Evolutionary conservation across 1,140 invertebrate species (phyloP).

Genomic region (Papilio aristodemus): DNA sequence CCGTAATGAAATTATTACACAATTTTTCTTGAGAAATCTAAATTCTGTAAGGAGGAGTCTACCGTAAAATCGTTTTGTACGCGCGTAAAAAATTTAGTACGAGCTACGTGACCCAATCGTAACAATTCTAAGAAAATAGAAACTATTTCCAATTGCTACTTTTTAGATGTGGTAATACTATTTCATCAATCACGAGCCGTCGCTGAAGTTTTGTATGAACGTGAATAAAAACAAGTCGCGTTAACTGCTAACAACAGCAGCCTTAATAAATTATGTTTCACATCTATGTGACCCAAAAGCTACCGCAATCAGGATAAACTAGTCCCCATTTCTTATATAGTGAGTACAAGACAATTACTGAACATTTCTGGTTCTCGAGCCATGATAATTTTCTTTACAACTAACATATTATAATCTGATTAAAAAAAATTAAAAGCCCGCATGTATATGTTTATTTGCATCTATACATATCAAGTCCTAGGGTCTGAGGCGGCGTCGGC

Average conservation of each 20-base stretch:
- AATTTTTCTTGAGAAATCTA: neutral
- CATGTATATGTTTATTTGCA: neutral
- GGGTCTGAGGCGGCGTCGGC: neutral
- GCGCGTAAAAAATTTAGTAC: neutral
- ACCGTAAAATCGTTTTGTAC: neutral
- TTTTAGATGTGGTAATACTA: neutral
- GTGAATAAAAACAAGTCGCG: too few species aligned
- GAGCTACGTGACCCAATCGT: neutral
- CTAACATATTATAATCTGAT: too few species aligned
- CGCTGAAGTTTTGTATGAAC: neutral
- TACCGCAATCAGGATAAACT: too few species aligned
- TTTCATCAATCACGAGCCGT: neutral
- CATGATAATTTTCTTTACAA: too few species aligned
- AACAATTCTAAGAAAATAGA: neutral
- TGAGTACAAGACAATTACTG: too few species aligned
- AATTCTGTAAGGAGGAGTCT: neutral
- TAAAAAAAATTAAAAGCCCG: too few species aligned
- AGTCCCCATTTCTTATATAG: too few species aligned
- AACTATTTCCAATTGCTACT: constrained; percentile 15
- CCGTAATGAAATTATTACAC: neutral
- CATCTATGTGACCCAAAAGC: too few species aligned
- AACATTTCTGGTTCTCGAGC: too few species aligned
- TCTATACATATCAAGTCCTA: neutral
- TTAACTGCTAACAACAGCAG: too few species aligned
- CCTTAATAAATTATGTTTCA: too few species aligned